Evolutionary conservation across 2,888 invertebrate genomes (phyloP).

Genomic region (Brachylomia viminalis): DNA sequence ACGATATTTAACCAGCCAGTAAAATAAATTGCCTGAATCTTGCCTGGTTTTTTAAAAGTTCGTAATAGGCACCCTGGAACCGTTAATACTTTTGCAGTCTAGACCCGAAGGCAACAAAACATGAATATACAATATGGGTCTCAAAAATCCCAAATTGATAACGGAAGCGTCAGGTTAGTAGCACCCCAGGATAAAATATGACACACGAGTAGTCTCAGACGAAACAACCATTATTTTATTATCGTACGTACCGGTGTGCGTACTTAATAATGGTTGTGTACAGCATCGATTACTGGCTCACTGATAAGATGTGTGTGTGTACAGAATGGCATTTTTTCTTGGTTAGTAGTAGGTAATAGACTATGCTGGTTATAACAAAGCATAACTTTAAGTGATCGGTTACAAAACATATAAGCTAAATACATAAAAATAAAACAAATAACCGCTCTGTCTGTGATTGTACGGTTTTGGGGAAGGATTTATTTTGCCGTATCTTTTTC

Average conservation of each 20-base stretch:
- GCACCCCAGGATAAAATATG: neutral
- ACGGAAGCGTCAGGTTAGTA: neutral
- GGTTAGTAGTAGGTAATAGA: neutral
- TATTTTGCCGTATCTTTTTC: too few relatives aligned
- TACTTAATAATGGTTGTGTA: too few relatives aligned
- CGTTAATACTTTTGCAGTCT: neutral
- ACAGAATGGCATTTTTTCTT: slow-evolving; percentile 9
- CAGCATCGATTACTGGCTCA: neutral
- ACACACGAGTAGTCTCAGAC: neutral
- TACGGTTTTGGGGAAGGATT: too few relatives aligned
- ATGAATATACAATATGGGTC: neutral
- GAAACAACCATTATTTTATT: neutral
- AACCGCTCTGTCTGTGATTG: neutral
- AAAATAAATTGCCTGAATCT: too few relatives aligned
- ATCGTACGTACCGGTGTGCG: too few relatives aligned
- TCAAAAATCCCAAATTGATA: neutral
- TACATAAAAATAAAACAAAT: too few relatives aligned
- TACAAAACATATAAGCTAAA: too few relatives aligned
- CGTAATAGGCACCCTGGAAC: too few relatives aligned
- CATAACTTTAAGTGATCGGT: too few relatives aligned
- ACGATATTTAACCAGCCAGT: too few relatives aligned
- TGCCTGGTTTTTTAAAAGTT: too few relatives aligned
- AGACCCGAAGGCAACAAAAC: neutral
- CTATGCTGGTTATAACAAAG: neutral
- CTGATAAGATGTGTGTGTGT: slow-evolving; percentile 4